Evolutionary conservation across 2,888 invertebrate genomes (phyloP).

Genomic region (Cryptocheilus praepositus): DNA sequence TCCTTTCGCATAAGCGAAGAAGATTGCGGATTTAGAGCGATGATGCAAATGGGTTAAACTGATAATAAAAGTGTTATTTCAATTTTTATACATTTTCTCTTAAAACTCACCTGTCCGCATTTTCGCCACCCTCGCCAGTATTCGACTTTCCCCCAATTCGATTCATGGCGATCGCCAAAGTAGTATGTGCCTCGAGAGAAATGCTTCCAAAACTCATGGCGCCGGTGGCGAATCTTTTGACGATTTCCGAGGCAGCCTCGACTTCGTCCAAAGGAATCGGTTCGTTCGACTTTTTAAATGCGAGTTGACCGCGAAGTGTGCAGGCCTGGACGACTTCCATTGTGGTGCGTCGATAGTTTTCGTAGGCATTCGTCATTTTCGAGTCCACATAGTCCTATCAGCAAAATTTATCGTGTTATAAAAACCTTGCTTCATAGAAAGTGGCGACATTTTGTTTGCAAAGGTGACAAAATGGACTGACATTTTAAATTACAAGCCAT

Average conservation of each 20-base stretch:
- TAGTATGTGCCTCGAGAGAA: conserved; percentile 95
- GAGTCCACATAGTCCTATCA: conserved; percentile 92
- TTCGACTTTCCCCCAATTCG: conserved; percentile 97
- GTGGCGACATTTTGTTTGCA: too few relatives aligned
- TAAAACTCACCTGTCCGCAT: conserved; percentile 79
- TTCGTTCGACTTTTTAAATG: conserved; percentile 86
- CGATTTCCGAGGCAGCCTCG: conserved; percentile 95
- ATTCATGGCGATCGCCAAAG: conserved; percentile 98
- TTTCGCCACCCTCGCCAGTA: conserved; percentile 97
- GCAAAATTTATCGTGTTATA: too few relatives aligned
- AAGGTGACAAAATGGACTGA: too few relatives aligned
- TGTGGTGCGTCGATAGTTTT: conserved; percentile 89
- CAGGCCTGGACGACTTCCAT: conserved; percentile 90
- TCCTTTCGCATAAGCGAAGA: too few relatives aligned
- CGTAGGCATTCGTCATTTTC: conserved; percentile 90
- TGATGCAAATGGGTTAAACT: too few relatives aligned
- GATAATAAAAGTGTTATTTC: conserved; percentile 7
- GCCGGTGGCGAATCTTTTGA: conserved; percentile 92
- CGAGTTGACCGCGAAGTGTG: conserved; percentile 94
- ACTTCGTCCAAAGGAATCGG: conserved; percentile 91
- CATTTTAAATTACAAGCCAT: too few relatives aligned
- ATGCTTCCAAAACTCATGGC: conserved; percentile 99
- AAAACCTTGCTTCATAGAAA: too few relatives aligned
- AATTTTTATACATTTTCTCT: conserved; percentile 6
- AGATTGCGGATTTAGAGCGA: conserved; percentile 11